These are phyloP conservation scores for Netta rufina DNA, from an alignment of 2,797 vertebrate species.

Conservation along the genomic window DNA sequence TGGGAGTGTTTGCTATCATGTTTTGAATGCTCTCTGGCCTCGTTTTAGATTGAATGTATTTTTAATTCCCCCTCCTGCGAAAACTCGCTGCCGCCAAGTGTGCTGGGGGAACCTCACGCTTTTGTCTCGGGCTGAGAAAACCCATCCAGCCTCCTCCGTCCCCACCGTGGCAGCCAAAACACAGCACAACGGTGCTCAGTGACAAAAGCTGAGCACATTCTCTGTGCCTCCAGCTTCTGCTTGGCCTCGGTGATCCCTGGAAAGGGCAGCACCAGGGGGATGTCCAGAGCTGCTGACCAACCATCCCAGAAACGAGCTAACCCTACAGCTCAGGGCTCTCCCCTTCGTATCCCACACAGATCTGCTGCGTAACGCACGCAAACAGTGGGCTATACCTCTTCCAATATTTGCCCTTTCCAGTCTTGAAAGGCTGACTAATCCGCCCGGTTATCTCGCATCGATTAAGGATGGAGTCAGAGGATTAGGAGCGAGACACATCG, in stretches of 20 bases:
- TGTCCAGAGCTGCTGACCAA: not conserved
- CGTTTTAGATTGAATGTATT: not conserved
- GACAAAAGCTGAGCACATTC: not conserved
- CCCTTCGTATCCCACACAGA: fast-evolving
- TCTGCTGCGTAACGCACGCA: fast-evolving
- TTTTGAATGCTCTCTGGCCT: not conserved
- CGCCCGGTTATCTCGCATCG: not conserved
- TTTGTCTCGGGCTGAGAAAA: not conserved
- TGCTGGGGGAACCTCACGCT: fast-evolving
- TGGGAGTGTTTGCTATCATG: not conserved
- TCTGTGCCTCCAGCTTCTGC: fast-evolving
- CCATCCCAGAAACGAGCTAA: not conserved
- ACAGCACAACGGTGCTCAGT: fast-evolving
- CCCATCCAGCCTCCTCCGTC: fast-evolving
- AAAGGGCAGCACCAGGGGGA: fast-evolving
- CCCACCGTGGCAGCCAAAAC: not conserved
- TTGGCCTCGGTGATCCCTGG: fast-evolving
- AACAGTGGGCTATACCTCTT: fast-evolving
- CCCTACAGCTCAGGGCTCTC: not conserved
- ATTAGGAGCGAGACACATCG: not conserved
- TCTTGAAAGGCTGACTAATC: not conserved
- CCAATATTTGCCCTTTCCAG: not conserved
- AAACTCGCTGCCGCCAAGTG: fast-evolving
- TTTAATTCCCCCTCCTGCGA: not conserved
- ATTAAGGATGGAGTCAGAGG: conserved; percentile 32